A percentile compares a stretch with the other conserved stretches of the same genome.
Conservation (phyloP, 64 coral and sea anemone species). For the Stichodactyla mertensii region DNA sequence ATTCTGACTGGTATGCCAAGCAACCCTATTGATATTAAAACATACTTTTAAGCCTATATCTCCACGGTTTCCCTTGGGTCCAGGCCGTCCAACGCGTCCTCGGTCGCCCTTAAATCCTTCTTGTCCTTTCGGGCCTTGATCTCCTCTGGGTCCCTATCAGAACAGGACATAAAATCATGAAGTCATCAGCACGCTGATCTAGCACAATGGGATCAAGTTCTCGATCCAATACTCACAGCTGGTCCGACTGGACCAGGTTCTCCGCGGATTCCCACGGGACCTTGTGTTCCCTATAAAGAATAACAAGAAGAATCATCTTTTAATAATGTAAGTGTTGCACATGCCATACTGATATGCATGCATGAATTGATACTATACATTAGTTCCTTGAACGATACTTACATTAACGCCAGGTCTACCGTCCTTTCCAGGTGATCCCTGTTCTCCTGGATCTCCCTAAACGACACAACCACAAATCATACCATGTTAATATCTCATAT, state of each 20-base stretch:
- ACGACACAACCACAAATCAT: neutral
- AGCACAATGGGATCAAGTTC: no score
- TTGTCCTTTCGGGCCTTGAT: constrained; percentile 15
- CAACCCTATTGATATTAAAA: no score
- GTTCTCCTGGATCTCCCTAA: constrained; percentile 32
- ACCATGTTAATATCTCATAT: neutral
- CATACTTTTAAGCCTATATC: constrained; percentile 2
- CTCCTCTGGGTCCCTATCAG: constrained; percentile 36
- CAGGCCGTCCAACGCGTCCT: constrained; percentile 26
- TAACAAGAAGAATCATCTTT: neutral
- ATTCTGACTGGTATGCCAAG: no score
- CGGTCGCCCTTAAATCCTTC: constrained; percentile 53
- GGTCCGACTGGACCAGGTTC: constrained; percentile 28
- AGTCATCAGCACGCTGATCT: no score
- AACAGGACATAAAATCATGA: neutral
- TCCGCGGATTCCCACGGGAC: constrained; percentile 36
- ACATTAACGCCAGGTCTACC: constrained; percentile 43
- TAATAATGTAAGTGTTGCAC: no score
- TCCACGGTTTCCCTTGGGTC: constrained; percentile 34
- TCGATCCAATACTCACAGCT: constrained; percentile 25
- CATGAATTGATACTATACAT: no score
- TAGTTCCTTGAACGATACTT: constrained; percentile 4
- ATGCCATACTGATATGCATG: no score
- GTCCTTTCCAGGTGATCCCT: constrained; percentile 9
- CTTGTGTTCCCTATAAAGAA: constrained; percentile 42